phyloP scores from a whole-genome alignment of 1,140 invertebrate species.

The Bathynomus jamesi region DNA sequence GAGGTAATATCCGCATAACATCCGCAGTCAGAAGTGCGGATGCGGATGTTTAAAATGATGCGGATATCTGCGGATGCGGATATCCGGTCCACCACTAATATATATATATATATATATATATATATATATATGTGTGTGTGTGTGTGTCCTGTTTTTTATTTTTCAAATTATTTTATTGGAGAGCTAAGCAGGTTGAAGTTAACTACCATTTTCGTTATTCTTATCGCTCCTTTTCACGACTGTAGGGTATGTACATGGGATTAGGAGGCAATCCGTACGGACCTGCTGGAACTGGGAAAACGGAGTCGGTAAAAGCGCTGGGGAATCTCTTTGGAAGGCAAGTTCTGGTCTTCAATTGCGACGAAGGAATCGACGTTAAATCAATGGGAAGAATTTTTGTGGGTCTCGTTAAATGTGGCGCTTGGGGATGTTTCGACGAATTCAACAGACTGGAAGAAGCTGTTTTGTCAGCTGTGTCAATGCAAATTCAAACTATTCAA shows the following conservation, averaged over 20 bases:
- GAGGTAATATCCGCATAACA: too few species aligned
- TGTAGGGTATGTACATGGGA: conserved; percentile 81
- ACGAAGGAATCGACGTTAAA: conserved; percentile 87
- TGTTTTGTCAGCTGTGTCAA: conserved; percentile 84
- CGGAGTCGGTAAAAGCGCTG: conserved; percentile 92
- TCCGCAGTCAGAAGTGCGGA: too few species aligned
- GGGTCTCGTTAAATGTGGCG: conserved; percentile 86
- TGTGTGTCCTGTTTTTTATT: neutral
- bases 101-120: neutral
- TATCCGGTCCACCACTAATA: too few species aligned
- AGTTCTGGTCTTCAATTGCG: conserved; percentile 95
- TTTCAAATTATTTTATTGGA: neutral
- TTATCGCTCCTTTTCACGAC: conserved; percentile 45
- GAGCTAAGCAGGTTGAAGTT: neutral
- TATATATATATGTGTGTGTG: neutral
- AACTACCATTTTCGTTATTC: too few species aligned
- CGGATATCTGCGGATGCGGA: too few species aligned
- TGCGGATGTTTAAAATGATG: too few species aligned
- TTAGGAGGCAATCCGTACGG: conserved; percentile 97
- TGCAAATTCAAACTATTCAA: conserved; percentile 82
- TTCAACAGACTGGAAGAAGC: conserved; percentile 91
- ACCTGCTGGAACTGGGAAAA: conserved; percentile 96
- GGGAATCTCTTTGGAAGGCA: conserved; percentile 80
- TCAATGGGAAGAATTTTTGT: conserved; percentile 89
- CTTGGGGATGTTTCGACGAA: conserved; percentile 98